Evolutionary conservation across 2,113 vertebrate species (phyloP).

Genomic region (Cichladusa arquata): DNA sequence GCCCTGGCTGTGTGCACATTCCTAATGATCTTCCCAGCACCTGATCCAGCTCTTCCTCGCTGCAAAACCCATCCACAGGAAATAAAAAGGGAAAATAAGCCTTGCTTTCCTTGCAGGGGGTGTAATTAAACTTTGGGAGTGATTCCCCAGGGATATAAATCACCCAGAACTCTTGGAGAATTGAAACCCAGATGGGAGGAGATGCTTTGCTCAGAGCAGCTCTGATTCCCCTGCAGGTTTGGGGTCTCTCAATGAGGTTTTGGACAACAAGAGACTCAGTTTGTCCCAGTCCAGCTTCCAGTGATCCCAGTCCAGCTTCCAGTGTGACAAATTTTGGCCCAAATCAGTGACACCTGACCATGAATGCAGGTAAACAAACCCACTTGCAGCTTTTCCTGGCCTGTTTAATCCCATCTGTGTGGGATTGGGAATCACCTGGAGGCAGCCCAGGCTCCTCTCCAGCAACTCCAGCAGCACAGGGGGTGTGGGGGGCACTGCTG

Average conservation of each 20-base stretch:
- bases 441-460: not conserved
- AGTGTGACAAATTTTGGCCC: fast-evolving
- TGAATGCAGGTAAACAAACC: not conserved
- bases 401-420: fast-evolving
- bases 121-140: not conserved
- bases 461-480: not conserved
- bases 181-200: not conserved
- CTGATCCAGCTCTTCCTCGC: not conserved
- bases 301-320: not conserved
- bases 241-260: not conserved
- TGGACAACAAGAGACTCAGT: not conserved
- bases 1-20: not conserved
- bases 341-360: fast-evolving
- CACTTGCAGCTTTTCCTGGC: not conserved
- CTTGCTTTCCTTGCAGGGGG: not conserved
- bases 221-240: fast-evolving
- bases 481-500: fast-evolving
- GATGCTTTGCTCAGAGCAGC: not conserved
- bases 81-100: not conserved
- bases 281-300: not conserved
- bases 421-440: not conserved
- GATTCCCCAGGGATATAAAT: not conserved
- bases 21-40: not conserved
- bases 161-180: not conserved
- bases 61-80: not conserved